Percentiles rank a stretch among this genome's conserved stretches.
phyloP scores from a whole-genome alignment of 2,888 invertebrate species.

The Gari tellinella region DNA sequence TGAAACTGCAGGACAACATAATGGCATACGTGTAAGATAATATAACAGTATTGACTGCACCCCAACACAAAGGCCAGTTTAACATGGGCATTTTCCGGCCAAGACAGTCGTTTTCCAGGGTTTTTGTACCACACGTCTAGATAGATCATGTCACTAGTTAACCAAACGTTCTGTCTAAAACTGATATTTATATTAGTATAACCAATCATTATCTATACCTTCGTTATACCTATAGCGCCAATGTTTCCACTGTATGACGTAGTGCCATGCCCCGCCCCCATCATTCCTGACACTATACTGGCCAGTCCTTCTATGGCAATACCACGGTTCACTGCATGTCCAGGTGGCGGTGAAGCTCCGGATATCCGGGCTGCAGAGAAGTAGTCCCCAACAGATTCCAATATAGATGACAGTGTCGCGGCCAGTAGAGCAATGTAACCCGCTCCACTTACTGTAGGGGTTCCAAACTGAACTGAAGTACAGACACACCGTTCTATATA shows the following conservation, averaged over 20 bases:
- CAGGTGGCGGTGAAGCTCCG: slow-evolving; percentile 92
- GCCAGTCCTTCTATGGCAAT: slow-evolving; percentile 91
- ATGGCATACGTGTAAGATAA: too few relatives aligned
- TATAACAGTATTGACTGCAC: too few relatives aligned
- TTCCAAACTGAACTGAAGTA: slow-evolving; percentile 84
- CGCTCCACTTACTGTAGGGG: slow-evolving; percentile 77
- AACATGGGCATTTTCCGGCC: too few relatives aligned
- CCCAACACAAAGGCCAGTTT: too few relatives aligned
- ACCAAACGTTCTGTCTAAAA: background rate
- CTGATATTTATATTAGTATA: background rate
- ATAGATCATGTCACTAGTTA: background rate
- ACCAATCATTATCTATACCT: too few relatives aligned
- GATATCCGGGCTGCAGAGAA: slow-evolving; percentile 90
- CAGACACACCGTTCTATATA: too few relatives aligned
- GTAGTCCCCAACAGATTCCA: slow-evolving; percentile 91
- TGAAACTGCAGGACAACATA: too few relatives aligned
- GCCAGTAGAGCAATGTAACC: slow-evolving; percentile 79
- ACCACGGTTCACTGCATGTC: slow-evolving; percentile 92
- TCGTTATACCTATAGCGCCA: slow-evolving; percentile 94
- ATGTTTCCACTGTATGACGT: slow-evolving; percentile 96
- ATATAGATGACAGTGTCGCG: slow-evolving; percentile 76
- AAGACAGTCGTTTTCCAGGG: background rate
- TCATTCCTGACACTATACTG: slow-evolving; percentile 92
- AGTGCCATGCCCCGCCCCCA: slow-evolving; percentile 94
- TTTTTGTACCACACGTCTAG: background rate